Evolutionary conservation across 2,113 vertebrate species (phyloP), one percentile per base, ranked within the genome.

Genomic region (Glaucomys volans): DNA sequence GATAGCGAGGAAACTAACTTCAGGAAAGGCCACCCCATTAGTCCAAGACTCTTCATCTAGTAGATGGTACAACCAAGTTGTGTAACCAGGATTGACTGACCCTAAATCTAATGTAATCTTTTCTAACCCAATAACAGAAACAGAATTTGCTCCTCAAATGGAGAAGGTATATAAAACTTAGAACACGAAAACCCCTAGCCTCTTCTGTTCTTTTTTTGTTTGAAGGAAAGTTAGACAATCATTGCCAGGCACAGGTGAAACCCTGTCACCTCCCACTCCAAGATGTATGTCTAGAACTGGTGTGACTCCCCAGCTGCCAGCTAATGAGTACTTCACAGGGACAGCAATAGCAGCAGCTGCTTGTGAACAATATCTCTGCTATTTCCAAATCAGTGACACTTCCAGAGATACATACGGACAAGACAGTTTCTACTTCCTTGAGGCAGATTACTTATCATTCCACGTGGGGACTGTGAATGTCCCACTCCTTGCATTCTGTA

Each of bases 1-100:
- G n/a, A 92, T 11, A 79, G 71, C 71, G 83, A 94, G 74, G 22
- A 93, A 69, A 54, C 12, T n/a, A 17, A 74, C n/a, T 83, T 90
- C 16, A 24, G 13, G 9, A 69, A 84, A 93, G 26, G 4, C 16
- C 44, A 12, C 24, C 44, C 92, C 40, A 76, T 22, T 42, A 80
- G 40, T 4, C 44, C 32, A 91, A 77, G 57, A 82, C 5, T 9
- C 10, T 64, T 37, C 8, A 42, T 28, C 8, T 35, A 2, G 35
- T 9, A 59, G 35, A 42, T 52, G 26, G 42, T 14, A 94, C 30
- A 91, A 71, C 8, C 28, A n/a, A 81, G 17, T 75, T 75, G 10
- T 18, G 50, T 42, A 42, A 64, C 20, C 28, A 74, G 11, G 13
- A 66, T 71, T 75, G 42, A 54, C 54, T 81, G 8, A 81, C 17